Base-by-base conservation (phyloP, 2,888 invertebrate species). In the Drosophila lacicola region DNA sequence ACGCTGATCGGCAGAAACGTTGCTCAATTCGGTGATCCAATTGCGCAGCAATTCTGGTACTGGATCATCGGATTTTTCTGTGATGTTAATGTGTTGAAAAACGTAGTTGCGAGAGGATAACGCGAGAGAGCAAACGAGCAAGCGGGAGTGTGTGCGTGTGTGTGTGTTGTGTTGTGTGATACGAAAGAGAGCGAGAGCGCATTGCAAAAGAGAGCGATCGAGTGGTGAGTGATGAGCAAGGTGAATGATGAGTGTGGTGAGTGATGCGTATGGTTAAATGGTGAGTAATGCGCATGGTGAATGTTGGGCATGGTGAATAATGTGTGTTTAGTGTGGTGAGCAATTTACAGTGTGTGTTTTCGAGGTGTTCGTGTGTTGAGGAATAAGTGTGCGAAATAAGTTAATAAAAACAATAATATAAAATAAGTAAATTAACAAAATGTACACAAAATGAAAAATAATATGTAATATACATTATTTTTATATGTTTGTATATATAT, bases 21-120 rank as follows among this genome's bases (percentile, higher is more conserved):
- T 98, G 89, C 96, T 95, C 57, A 96, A 93, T 90, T 97, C 97
- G 8, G 97, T 97, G 63, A 97, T 94, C 98, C 98, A 98, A 91
- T 97, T 97, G 56, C 97, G 93, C 45, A 97, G 93, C 0, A 96
- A 96, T 92, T 97, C 97, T 91, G 97, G 96, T 68, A 97, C 96
- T 11, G 97, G 96, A 90, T 97, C 97, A 96, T 93, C 89, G 93
- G 94, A 94, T 91, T 94, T 93, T 92, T 92, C 91, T 92, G 85
- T 90, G 80, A 87, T 80, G 90, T 90, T 90, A 91, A 90, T 91
- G 88, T 66, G 82, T 76, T 66, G 78, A 66, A 68, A 58, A 72
- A 62, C 49, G 68, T 53, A 69, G 63, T 74, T 66, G 58, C 34
- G 55, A 68, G 50, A 64, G 29, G 34, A 44, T 42, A 53, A 17